Evolutionary conservation across 1,140 invertebrate species (phyloP).

Genomic region (Sogatella furcifera): DNA sequence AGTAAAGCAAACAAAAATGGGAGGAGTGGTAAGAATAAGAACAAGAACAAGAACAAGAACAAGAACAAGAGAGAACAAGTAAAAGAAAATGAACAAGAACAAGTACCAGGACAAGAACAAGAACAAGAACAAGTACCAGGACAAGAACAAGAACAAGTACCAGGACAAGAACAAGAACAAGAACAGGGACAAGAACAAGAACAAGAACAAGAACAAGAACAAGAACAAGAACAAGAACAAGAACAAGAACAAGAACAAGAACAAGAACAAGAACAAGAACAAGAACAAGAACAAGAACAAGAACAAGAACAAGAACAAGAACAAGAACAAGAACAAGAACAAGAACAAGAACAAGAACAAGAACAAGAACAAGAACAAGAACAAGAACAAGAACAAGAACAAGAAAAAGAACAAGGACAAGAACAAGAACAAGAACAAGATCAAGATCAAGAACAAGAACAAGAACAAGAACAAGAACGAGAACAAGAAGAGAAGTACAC

Average conservation of each 20-base stretch:
- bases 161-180: background rate
- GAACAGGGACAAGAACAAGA: background rate
- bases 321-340: too few relatives aligned
- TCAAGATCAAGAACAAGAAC: too few relatives aligned
- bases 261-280: background rate
- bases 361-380: too few relatives aligned
- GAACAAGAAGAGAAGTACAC: too few relatives aligned
- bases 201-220: background rate
- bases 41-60: background rate
- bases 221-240: too few relatives aligned
- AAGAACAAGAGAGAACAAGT: background rate
- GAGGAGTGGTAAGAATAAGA: too few relatives aligned
- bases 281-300: background rate
- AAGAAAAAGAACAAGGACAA: too few relatives aligned
- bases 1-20: background rate
- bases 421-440: too few relatives aligned
- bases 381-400: too few relatives aligned
- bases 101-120: background rate
- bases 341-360: too few relatives aligned
- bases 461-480: too few relatives aligned
- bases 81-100: background rate
- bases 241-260: background rate
- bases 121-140: background rate
- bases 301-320: background rate
- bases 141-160: background rate